Evolutionary conservation across 2,113 vertebrate genomes (phyloP), one percentile per base, ranked within the genome.

Genomic region (Pseudopodoces humilis): DNA sequence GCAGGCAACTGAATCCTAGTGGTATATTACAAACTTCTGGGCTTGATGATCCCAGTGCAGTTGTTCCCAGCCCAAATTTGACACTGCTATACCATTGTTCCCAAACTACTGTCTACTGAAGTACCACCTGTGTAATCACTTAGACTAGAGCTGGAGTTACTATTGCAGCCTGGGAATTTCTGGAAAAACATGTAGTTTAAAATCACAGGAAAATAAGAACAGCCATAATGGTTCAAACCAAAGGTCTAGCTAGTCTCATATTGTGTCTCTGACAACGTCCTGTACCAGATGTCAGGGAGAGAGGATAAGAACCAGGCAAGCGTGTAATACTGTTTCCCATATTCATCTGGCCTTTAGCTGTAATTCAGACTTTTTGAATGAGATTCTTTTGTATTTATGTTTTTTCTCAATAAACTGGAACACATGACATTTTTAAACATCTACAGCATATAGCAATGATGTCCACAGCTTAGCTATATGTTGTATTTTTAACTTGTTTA

Each of bases 121-220:
- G 39, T 39, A 79, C 84, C 90, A 95, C 90, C 92, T 94, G 92
- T 47, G 75, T 92, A 94, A 95, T 92, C 91, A 83, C 90, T 92
- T 94, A 89, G 65, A 28, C 41, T 58, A 53, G 83, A 72, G 79
- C 43, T 78, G 80, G 35, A 89, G 89, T 84, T 87, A 63, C 76
- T 67, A 13, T n/a, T 59, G 79, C 84, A 86, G 78, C 52, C 76
- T 85, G 86, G 86, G 91, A 97, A 94, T 77, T 92, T 91, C 92
- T 98, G 97, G 97, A 98, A 98, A 97, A 97, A 89, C 76, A 74
- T 75, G 76, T 71, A 95, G 94, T 97, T 97, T 98, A 97, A 98
- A 98, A 98, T 74, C 47, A 50, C 39, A 86, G 78, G 76, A 81
- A 90, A 95, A 77, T 83, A 86, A 67, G 80, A 94, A 72, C 49